These are phyloP conservation scores for Thumatha senex DNA, from an alignment of 2,888 invertebrate species.

Conservation along the genomic window DNA sequence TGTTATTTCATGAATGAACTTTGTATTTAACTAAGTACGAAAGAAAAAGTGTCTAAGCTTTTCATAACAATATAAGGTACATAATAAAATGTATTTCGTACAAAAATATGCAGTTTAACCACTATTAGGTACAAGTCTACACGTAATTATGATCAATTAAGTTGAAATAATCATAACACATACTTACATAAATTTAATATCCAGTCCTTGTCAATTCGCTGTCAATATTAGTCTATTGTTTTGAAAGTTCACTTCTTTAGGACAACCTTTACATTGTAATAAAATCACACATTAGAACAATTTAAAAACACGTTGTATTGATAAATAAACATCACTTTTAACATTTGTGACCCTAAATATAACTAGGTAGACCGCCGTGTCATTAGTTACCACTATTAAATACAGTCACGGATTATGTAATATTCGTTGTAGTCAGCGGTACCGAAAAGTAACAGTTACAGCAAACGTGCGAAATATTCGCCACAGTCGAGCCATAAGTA, in stretches of 20 bases:
- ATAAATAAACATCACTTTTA: neutral
- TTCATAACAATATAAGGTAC: too few species aligned
- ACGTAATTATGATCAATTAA: too few species aligned
- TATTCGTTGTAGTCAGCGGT: constrained; percentile 11
- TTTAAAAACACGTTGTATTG: neutral
- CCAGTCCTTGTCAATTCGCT: neutral
- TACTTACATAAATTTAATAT: too few species aligned
- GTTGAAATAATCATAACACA: too few species aligned
- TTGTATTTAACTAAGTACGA: too few species aligned
- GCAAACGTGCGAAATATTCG: constrained; percentile 12
- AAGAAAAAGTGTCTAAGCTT: too few species aligned
- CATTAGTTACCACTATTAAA: neutral
- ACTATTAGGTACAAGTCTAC: too few species aligned
- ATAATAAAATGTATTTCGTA: too few species aligned
- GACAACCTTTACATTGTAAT: neutral
- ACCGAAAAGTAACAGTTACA: neutral
- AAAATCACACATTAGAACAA: neutral
- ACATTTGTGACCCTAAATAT: neutral
- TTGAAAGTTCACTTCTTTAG: neutral
- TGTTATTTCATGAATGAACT: too few species aligned
- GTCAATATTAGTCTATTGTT: neutral
- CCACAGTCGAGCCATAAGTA: constrained; percentile 13
- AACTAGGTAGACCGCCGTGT: neutral
- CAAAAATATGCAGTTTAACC: too few species aligned
- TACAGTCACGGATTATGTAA: constrained; percentile 11